These are phyloP conservation scores for Dicranocentrus wangi DNA, from an alignment of 2,888 invertebrate species.

Conservation along the genomic window DNA sequence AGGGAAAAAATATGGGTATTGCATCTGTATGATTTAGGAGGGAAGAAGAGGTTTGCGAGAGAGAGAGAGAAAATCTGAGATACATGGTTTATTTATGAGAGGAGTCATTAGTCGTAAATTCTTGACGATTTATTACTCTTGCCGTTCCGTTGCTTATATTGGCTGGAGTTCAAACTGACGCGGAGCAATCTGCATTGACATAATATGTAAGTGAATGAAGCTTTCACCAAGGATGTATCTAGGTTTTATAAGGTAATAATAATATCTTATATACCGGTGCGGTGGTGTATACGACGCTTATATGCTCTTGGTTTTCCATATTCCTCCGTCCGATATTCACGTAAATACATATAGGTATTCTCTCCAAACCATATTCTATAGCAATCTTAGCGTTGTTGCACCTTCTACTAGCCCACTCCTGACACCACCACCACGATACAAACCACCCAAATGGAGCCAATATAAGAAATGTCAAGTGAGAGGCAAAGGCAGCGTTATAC, in stretches of 20 bases:
- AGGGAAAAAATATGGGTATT: slow-evolving; percentile 24
- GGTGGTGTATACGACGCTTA: too few relatives aligned
- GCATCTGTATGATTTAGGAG: slow-evolving; percentile 1
- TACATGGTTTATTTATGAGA: slow-evolving; percentile 62
- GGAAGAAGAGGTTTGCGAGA: slow-evolving; percentile 6
- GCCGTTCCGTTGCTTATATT: slow-evolving; percentile 52
- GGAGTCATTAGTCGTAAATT: slow-evolving; percentile 67
- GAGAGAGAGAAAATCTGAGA: slow-evolving; percentile 29
- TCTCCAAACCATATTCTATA: too few relatives aligned
- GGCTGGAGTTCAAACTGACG: slow-evolving; percentile 61
- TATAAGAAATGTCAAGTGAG: slow-evolving; percentile 14
- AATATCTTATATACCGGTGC: too few relatives aligned
- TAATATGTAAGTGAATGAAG: slow-evolving; percentile 37
- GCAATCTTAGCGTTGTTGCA: too few relatives aligned
- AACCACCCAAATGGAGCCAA: slow-evolving; percentile 14
- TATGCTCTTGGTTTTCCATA: too few relatives aligned
- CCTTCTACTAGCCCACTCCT: background rate
- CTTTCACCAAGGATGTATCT: slow-evolving; percentile 39
- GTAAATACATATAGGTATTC: too few relatives aligned
- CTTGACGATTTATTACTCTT: slow-evolving; percentile 63
- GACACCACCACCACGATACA: background rate
- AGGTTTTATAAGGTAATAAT: background rate
- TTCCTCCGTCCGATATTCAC: too few relatives aligned
- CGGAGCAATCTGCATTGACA: slow-evolving; percentile 35
- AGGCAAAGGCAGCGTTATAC: background rate